Evolutionary conservation across 2,888 invertebrate species (phyloP), one percentile per base, ranked within the genome.

Genomic region (Eulithis testata): DNA sequence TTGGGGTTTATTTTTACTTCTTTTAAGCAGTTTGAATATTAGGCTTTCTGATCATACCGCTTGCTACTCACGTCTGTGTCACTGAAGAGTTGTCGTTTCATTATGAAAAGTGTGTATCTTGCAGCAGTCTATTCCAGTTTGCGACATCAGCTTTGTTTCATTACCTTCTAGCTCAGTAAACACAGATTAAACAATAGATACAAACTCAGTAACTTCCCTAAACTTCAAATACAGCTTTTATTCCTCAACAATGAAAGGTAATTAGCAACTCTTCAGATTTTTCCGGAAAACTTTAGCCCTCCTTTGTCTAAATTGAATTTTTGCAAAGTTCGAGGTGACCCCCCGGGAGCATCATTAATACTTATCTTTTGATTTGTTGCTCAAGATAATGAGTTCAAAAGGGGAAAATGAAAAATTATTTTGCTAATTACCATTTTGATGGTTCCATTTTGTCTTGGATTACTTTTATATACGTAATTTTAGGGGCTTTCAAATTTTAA

Each of bases 191-290:
- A 56, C 60, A 65, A 56, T 57, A 56, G 51, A 53, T 40, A 59
- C 1, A 51, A 3, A 21, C 21, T 40, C 5, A 58, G 37, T 53
- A 47, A 50, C 36, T 50, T 58, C 44, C 11, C 43, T 45, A 60
- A 84, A 88, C 85, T 90, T 86, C 80, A 83, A 85, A 89, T 86
- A 89, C 88, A 86, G 79, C 85, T 86, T 89, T 89, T 87, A 87
- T 87, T 85, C 85, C 74, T 78, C 70, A 78, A 90, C 90, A 90
- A 90, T 89, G 80, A 85, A 44, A 55, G 27, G 84, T 89, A 90
- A 91, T 91, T 91, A 90, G 86, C 80, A 71, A 76, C 79, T 75
- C 49, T 81, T 53, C 53, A 82, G 75, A 81, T 84, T 85, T 85
- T 83, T 77, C 63, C 57, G 78, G 71, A 73, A 83, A 88, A 86